Base-by-base conservation (phyloP, 2,113 vertebrate species). In the Tonatia bakeri region DNA sequence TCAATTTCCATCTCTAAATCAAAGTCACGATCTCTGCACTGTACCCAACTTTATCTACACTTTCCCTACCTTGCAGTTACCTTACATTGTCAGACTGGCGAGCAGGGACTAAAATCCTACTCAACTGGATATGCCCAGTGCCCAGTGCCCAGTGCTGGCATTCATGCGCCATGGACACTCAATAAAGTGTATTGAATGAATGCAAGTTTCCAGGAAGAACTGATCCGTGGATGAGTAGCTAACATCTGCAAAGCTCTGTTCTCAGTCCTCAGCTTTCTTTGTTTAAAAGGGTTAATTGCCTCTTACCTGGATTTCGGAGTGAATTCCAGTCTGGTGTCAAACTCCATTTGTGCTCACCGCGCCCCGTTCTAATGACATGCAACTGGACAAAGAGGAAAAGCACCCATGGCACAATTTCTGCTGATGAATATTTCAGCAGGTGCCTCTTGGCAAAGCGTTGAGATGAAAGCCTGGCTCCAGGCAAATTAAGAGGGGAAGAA, bases 381-480 rank as follows among this genome's bases (percentile, higher is more conserved):
- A 98, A 98, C 98, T 98, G 98, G 98, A 98, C 98, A 98, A 98
- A 98, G 97, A 98, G 97, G 98, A 94, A 98, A 98, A 98, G 97
- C 98, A 98, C 98, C 98, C 97, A 97, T 98, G 98, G 98, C 98
- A 98, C 98, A 97, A 98, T 99, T 99, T 98, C 98, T 98, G 94
- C 95, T 98, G 94, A 98, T 99, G 98, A 98, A 98, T 99, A 98
- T 99, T 99, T 99, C 97, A 99, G 98, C 96, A 98, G 98, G 98
- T 98, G 98, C 98, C 98, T 98, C 98, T 98, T 99, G 98, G 98
- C 98, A 98, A 98, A 98, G 98, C 98, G 98, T 98, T 80, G 95
- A 98, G 98, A 99, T 99, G 98, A 99, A 99, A 99, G 98, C 97
- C 97, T 99, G 98, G 98, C 98, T 99, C 95, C 98, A 98, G 98